Evolutionary conservation across 2,797 vertebrate species (phyloP).

Genomic region (Chelon labrosus): DNA sequence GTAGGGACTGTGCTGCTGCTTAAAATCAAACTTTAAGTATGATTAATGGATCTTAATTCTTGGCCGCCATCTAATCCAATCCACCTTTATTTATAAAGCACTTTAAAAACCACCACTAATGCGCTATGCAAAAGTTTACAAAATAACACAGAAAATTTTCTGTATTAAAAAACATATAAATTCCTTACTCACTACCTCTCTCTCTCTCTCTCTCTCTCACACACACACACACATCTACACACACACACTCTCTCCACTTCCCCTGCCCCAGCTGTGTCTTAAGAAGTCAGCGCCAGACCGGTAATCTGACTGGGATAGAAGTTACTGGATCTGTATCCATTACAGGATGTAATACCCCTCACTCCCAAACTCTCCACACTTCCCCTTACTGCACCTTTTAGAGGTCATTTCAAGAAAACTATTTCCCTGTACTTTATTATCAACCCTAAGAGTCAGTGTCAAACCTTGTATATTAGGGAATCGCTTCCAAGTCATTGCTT

Average conservation of each 20-base stretch:
- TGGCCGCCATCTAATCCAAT: neutral
- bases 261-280: slow-evolving; percentile 76
- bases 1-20: neutral
- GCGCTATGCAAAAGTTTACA: neutral
- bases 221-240: slow-evolving; percentile 19
- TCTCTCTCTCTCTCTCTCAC: neutral
- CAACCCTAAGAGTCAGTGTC: slow-evolving; percentile 1
- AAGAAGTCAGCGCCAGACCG: slow-evolving; percentile 73
- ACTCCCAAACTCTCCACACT: slow-evolving; percentile 61
- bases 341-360: slow-evolving; percentile 73
- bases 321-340: slow-evolving; percentile 77
- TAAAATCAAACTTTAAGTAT: neutral
- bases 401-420: slow-evolving; percentile 57
- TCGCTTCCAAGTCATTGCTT: slow-evolving; percentile 39
- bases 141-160: slow-evolving; percentile 8
- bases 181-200: neutral
- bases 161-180: neutral
- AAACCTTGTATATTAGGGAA: slow-evolving; percentile 11
- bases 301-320: slow-evolving; percentile 74
- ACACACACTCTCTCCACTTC: slow-evolving; percentile 30
- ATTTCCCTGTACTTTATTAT: slow-evolving; percentile 4
- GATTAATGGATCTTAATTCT: neutral
- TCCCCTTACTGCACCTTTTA: slow-evolving; percentile 60
- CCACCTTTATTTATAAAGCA: too few species aligned
- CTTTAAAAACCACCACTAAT: too few species aligned